Evolutionary conservation across 2,888 invertebrate genomes (phyloP).

Genomic region (Thysanoteuthis rhombus): DNA sequence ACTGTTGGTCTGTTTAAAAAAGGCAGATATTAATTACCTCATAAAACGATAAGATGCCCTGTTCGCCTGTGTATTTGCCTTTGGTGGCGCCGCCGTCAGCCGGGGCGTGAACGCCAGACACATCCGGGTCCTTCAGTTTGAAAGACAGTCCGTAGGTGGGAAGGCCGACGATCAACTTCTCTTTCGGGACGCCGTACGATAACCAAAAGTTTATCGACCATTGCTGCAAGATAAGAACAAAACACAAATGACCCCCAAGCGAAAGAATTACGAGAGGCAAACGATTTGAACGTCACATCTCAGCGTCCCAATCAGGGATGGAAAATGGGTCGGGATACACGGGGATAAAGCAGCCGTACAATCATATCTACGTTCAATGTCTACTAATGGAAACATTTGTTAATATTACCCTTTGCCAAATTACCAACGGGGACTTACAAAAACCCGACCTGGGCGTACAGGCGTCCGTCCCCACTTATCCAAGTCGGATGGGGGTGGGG

Average conservation of each 20-base stretch:
- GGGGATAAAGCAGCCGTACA: no score
- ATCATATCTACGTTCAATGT: no score
- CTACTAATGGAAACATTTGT: no score
- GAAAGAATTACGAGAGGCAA: not conserved
- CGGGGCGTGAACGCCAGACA: slow-evolving; percentile 78
- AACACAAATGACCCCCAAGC: not conserved
- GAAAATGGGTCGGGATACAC: no score
- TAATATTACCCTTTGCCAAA: no score
- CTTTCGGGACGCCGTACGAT: slow-evolving; percentile 40
- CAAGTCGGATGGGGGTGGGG: no score
- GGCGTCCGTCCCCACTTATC: no score
- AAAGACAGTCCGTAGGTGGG: slow-evolving; percentile 49
- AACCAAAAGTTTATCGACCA: slow-evolving; percentile 54
- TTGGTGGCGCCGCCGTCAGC: slow-evolving; percentile 86
- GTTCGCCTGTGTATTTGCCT: slow-evolving; percentile 90
- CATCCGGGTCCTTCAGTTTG: slow-evolving; percentile 45
- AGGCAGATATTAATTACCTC: slow-evolving; percentile 72
- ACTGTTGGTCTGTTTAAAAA: no score
- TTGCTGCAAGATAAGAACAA: slow-evolving; percentile 40
- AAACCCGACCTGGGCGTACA: no score
- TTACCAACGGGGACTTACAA: no score
- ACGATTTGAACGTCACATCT: not conserved
- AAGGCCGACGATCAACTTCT: slow-evolving; percentile 44
- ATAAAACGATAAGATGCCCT: slow-evolving; percentile 94
- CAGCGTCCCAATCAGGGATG: not conserved